Evolutionary conservation across 2,888 invertebrate genomes (phyloP), one percentile per base, ranked within the genome.

Genomic region (Steromphala cineraria): DNA sequence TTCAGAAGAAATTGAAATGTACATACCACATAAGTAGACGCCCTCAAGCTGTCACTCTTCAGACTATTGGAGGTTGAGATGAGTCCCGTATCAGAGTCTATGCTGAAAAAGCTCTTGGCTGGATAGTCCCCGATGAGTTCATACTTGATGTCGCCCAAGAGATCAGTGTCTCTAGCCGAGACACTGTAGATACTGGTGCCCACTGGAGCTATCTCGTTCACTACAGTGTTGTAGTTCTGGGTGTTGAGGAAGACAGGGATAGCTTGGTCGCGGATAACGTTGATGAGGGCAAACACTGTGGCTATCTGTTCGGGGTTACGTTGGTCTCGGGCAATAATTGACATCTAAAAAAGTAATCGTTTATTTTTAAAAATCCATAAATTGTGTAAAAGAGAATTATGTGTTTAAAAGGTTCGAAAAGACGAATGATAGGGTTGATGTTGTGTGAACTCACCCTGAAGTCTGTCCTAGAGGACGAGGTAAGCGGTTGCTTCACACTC

Each of bases 91-190:
- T 80, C 17, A 0, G 78, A 46, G 77, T 89, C 82, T 3, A 90
- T 13, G 0, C 10, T 56, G 86, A 92, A 92, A 87, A 91, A 91
- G 53, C 88, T 88, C 82, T 87, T 87, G 2, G 89, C 86, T 10
- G 91, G 91, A 80, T 89, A 91, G 62, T 89, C 89, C 10, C 92
- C 92, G 24, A 89, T 87, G 53, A 92, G 53, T 31, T 85, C 83
- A 81, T 91, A 92, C 8, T 78, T 56, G 53, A 92, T 87, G 15
- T 40, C 15, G 10, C 89, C 90, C 78, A 89, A 84, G 28, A 89
- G 86, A 81, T 90, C 89, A n/a, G 71, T 67, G 74, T 90, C 90
- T n/a, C 71, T 75, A 56, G 89, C 90, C 21, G 83, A 84, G 5
- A 88, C 86, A 13, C 53, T 82, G 67, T 82, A 83, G 7, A 88